Conservation (phyloP, 2,888 invertebrate species). For the Cylindroiulus punctatus region DNA sequence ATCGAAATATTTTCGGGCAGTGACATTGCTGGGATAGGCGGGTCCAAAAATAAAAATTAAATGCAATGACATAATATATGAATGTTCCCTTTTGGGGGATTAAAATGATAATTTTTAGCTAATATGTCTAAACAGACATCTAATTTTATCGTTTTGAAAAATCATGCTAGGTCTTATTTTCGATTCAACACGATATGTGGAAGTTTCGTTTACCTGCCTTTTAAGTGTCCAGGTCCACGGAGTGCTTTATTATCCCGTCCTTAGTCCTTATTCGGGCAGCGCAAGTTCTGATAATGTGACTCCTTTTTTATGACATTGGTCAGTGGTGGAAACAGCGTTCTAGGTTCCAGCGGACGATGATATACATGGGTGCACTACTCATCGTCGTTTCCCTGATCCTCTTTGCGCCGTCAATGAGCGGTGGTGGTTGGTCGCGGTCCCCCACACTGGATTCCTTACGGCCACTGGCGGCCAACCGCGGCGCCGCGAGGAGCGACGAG, state of each 20-base stretch:
- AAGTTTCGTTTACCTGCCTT: too few species aligned
- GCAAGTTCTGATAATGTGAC: too few species aligned
- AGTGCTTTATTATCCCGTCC: background rate
- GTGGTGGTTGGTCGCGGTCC: background rate
- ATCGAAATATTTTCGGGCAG: too few species aligned
- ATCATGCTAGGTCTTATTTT: too few species aligned
- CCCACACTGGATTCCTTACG: too few species aligned
- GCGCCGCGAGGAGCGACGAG: background rate
- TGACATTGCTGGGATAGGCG: too few species aligned
- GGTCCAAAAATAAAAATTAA: too few species aligned
- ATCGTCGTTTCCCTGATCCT: conserved; percentile 66
- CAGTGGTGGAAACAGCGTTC: conserved; percentile 89
- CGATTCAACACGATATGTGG: too few species aligned
- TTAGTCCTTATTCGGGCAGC: conserved; percentile 1
- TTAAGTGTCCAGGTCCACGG: background rate
- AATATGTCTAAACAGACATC: background rate
- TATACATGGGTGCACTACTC: conserved; percentile 73
- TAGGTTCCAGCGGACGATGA: conserved; percentile 81
- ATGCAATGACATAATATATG: too few species aligned
- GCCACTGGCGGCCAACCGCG: background rate
- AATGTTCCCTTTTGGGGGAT: too few species aligned
- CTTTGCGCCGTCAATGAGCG: conserved; percentile 49
- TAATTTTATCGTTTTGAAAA: too few species aligned
- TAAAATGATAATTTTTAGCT: too few species aligned
- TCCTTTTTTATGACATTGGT: conserved; percentile 64